Evolutionary conservation across 2,888 invertebrate genomes (phyloP), one percentile per base, ranked within the genome.

Genomic region (Dolichopus griseipennis): DNA sequence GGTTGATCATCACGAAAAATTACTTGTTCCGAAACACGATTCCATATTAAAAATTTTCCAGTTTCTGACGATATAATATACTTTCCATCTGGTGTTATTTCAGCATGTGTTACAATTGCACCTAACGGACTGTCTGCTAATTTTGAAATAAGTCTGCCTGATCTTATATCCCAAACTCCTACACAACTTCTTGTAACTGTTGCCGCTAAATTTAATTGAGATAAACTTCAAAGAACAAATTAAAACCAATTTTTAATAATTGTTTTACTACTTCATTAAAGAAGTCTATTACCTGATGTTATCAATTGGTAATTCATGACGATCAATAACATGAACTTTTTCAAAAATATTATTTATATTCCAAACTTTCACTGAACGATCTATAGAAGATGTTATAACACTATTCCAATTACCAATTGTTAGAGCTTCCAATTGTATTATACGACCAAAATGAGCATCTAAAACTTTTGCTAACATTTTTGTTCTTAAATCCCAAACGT

Each of bases 261-360:
- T 34, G 5, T 34, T 9, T 18, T 61, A 15, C 7, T n/a, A 8
- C 22, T 18, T 43, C 37, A 18, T 21, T 18, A 7, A 37, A 22
- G 3, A n/a, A 7, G 63, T 63, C 9, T 8, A 61, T 65, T 78
- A 91, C 91, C 91, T 90, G 65, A 98, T 92, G 27, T 90, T 88
- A 79, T 98, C 97, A 69, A 98, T 94, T 74, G 95, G 95, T 70
- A 97, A 83, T 77, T 98, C 98, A 78, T 97, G 96, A 10, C 97
- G 84, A 76, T 97, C 95, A 72, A 98, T 96, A 62, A 93, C 93
- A 77, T 96, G 95, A 0, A 97, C 96, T 80, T 97, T 95, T 78
- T 98, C 97, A 76, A 97, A 95, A 72, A 98, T 97, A 79, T 98
- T 98, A 80, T 97, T 96, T 68, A 99, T 95, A 79, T 98, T 98